phyloP scores from a whole-genome alignment of 2,797 vertebrate species.

The Acanthurus lineatus region DNA sequence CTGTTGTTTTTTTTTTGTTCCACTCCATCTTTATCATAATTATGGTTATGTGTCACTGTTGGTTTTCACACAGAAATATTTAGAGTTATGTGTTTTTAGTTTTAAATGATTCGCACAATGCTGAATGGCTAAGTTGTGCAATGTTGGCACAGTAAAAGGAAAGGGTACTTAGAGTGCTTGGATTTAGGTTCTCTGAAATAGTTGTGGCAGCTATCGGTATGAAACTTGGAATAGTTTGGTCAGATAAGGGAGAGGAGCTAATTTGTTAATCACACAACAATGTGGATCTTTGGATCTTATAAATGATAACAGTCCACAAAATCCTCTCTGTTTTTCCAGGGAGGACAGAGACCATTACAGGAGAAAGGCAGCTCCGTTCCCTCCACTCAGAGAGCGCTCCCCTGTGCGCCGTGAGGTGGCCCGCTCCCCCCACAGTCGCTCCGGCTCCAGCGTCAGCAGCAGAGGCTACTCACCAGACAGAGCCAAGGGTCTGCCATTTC shows the following conservation, averaged over 20 bases:
- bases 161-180: accelerated
- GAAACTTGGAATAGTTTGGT: neutral
- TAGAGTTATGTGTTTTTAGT: neutral
- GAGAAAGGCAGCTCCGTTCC: constrained; percentile 88
- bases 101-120: neutral
- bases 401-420: constrained; percentile 90
- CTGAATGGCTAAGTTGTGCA: constrained; percentile 39
- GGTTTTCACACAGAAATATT: neutral
- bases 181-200: neutral
- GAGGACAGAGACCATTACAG: constrained; percentile 90
- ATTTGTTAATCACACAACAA: neutral
- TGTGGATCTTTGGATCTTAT: neutral
- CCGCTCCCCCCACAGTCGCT: constrained; percentile 95
- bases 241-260: neutral
- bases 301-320: neutral
- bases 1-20: neutral
- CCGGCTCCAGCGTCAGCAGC: constrained; percentile 96
- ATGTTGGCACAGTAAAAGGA: neutral
- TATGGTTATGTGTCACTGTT: neutral
- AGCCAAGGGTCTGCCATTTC: constrained; percentile 89
- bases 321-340: constrained; percentile 71
- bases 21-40: neutral
- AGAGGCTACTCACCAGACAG: constrained; percentile 96
- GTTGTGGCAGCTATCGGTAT: neutral
- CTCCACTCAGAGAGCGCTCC: constrained; percentile 92